A percentile compares a stretch with the other conserved stretches of the same genome.
Evolutionary conservation across 2,113 vertebrate genomes (phyloP).

Genomic region (Xiphophorus hellerii): DNA sequence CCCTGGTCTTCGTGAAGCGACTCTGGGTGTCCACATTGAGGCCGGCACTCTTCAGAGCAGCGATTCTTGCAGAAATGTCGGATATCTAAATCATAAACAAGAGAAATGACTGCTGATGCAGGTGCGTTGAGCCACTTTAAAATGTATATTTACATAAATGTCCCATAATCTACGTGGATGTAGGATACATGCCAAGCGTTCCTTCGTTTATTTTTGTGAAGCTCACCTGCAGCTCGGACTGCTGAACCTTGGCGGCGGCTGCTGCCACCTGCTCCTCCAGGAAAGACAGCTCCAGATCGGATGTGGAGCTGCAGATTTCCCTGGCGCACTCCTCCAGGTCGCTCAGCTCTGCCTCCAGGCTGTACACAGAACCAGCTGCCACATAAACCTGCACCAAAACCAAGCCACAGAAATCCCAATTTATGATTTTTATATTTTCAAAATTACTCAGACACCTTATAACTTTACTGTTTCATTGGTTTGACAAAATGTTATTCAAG

Average conservation of each 20-base stretch:
- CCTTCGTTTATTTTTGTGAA: not conserved
- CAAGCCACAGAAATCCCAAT: not conserved
- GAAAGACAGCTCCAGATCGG: constrained; percentile 85
- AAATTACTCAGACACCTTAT: not conserved
- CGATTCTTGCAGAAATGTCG: constrained; percentile 94
- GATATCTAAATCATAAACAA: constrained; percentile 79
- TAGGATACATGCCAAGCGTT: not conserved
- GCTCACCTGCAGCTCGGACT: constrained; percentile 92
- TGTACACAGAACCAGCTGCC: constrained; percentile 88
- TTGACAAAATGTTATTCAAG: no score
- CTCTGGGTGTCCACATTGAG: constrained; percentile 92
- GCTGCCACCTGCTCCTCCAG: constrained; percentile 96
- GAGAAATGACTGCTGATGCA: not conserved
- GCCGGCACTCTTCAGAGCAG: constrained; percentile 91
- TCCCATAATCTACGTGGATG: no score
- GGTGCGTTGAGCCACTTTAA: not conserved
- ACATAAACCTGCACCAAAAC: constrained; percentile 87
- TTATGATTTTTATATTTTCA: not conserved
- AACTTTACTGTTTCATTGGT: not conserved
- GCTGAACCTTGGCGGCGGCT: constrained; percentile 92
- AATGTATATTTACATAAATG: not conserved
- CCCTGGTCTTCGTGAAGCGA: constrained; percentile 75
- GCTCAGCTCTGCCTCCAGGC: constrained; percentile 89
- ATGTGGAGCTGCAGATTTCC: constrained; percentile 83
- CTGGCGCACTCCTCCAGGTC: constrained; percentile 89